A percentile compares a stretch with the other conserved stretches of the same genome.
phyloP scores from a whole-genome alignment of 2,888 invertebrate species.

The Vesta saturnalis region DNA sequence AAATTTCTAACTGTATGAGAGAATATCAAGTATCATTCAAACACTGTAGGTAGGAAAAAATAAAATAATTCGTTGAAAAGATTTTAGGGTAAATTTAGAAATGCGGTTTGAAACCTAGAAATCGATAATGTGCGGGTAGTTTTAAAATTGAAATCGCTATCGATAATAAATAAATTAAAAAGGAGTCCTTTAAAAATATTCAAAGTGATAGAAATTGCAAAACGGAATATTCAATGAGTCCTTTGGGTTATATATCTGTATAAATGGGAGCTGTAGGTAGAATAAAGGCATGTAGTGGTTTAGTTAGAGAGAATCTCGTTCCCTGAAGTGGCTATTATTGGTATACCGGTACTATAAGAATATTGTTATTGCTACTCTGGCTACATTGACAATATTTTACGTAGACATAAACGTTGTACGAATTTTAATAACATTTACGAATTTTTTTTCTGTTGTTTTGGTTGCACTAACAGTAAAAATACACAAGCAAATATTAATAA shows the following conservation, averaged over 20 bases:
- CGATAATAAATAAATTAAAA: constrained; percentile 16
- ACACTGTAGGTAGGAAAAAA: constrained; percentile 8
- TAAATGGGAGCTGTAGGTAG: constrained; percentile 38
- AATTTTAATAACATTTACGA: constrained; percentile 7
- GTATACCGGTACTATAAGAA: constrained; percentile 33
- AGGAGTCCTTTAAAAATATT: constrained; percentile 34
- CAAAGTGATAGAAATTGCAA: constrained; percentile 35
- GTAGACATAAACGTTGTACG: constrained; percentile 13
- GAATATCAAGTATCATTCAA: too few species aligned
- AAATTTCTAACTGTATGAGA: too few species aligned
- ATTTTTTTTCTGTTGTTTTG: background rate
- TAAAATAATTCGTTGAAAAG: background rate
- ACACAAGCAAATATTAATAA: background rate
- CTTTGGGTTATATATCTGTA: constrained; percentile 36
- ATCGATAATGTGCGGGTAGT: constrained; percentile 3
- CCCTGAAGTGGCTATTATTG: constrained; percentile 39
- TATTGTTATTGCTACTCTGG: constrained; percentile 38
- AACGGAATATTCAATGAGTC: constrained; percentile 40
- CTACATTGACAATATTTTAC: constrained; percentile 33
- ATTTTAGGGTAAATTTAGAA: background rate
- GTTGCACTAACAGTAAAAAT: background rate
- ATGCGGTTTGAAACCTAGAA: background rate
- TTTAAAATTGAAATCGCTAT: constrained; percentile 25
- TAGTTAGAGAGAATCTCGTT: constrained; percentile 40
- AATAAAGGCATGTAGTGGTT: constrained; percentile 41